Evolutionary conservation across 2,888 invertebrate species (phyloP).

Genomic region (Norana najaformis): DNA sequence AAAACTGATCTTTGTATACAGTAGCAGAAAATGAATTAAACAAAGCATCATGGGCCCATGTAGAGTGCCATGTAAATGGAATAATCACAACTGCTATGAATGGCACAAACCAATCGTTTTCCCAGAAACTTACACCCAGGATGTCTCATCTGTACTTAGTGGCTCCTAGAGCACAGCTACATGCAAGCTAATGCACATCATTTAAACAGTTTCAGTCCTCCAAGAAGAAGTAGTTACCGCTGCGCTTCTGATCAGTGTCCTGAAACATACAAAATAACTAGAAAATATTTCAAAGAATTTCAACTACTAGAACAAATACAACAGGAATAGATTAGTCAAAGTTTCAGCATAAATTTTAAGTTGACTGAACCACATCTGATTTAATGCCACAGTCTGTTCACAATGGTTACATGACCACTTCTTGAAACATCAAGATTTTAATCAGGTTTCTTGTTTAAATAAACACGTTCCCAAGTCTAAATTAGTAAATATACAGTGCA

Average conservation of each 20-base stretch:
- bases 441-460: too few species aligned
- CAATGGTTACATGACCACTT: too few species aligned
- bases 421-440: too few species aligned
- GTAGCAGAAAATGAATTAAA: not conserved
- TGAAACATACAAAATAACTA: constrained; percentile 59
- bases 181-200: not conserved
- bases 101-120: not conserved
- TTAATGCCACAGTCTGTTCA: too few species aligned
- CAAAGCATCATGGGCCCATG: not conserved
- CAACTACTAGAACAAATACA: not conserved
- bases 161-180: not conserved
- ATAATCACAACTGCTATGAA: not conserved
- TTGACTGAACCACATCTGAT: too few species aligned
- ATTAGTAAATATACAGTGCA: too few species aligned
- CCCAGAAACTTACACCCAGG: not conserved
- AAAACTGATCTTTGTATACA: not conserved
- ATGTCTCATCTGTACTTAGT: not conserved
- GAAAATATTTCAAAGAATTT: not conserved
- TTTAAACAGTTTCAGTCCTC: constrained; percentile 74
- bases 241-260: constrained; percentile 95
- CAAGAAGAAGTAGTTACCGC: constrained; percentile 97
- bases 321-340: not conserved
- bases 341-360: too few species aligned
- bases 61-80: not conserved
- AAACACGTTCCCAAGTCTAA: too few species aligned